These are phyloP conservation scores for Mythimna vitellina DNA, from an alignment of 2,888 invertebrate species.

Conservation along the genomic window DNA sequence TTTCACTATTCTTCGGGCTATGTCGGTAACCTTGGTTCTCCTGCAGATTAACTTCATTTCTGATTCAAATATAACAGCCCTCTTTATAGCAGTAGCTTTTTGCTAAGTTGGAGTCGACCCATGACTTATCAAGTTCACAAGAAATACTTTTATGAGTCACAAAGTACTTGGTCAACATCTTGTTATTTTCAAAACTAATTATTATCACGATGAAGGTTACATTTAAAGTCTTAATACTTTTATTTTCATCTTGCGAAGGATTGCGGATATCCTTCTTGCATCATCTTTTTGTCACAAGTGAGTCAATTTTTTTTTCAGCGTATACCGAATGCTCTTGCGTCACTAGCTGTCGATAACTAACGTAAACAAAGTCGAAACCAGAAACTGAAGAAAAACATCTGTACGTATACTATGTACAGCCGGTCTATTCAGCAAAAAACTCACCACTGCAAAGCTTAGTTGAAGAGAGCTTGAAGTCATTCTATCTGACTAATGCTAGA, in stretches of 20 bases:
- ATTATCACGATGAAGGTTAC: slow-evolving; percentile 25
- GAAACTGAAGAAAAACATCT: not conserved
- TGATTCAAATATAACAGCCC: no score
- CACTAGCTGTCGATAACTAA: not conserved
- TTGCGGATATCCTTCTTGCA: slow-evolving; percentile 57
- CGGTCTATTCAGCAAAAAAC: no score
- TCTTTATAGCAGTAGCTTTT: not conserved
- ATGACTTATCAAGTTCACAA: slow-evolving; percentile 6
- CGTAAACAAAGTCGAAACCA: not conserved
- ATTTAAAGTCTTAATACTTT: slow-evolving; percentile 23
- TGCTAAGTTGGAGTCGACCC: no score
- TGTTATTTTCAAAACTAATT: slow-evolving; percentile 50
- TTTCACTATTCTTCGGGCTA: no score
- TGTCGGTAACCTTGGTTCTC: no score
- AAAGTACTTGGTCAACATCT: slow-evolving; percentile 17
- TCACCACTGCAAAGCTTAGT: no score
- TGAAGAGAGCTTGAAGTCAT: no score
- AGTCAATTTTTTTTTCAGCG: not conserved
- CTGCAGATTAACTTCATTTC: no score
- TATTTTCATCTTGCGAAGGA: slow-evolving; percentile 34
- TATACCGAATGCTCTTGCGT: not conserved
- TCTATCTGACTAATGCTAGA: no score
- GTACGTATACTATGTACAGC: not conserved
- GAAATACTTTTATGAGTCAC: slow-evolving; percentile 33
- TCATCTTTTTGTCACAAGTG: slow-evolving; percentile 16